Evolutionary conservation across 1,140 invertebrate genomes (phyloP), one percentile per base, ranked within the genome.

Genomic region (Ceratosolen fusciceps): DNA sequence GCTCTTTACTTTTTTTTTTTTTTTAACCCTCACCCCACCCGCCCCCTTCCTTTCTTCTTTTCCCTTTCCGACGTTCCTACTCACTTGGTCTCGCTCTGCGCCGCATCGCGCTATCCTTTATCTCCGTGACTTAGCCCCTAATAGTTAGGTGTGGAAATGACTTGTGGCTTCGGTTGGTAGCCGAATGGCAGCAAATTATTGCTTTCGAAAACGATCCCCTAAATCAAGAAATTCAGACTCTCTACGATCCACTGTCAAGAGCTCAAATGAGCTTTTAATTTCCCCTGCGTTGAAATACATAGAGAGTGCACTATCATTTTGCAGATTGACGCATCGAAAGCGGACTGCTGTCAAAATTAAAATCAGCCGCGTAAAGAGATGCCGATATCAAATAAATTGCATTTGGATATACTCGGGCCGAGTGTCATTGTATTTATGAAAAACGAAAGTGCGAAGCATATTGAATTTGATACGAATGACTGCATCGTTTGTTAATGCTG

Each of bases 101-200:
- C 29, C 21, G 26, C 73, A 43, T 43, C 5, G 39, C 39, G n/a
- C n/a, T n/a, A n/a, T n/a, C n/a, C n/a, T n/a, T 47, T 9, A 47
- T 47, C 37, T 70, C 67, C 39, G 31, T 16, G 39, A 9, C 34
- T 24, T 19, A 56, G 5, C 68, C 49, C 29, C 83, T 87, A 86
- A 86, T 86, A 83, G 85, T 84, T 85, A 87, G 87, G 85, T 86
- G 86, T 88, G 83, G 87, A 88, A 88, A 87, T 86, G 85, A 87
- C 83, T 87, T 85, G 85, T 87, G 84, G 83, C 81, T 83, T 81
- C 78, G 82, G 82, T 80, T 84, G 83, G 85, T 85, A 85, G 84
- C 83, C 77, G 84, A 85, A 84, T 82, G 83, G 80, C 81, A 85
- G 85, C 83, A 86, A 87, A 86, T 85, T 87, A 82, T 84, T 84